Percentiles rank a stretch among this genome's conserved stretches.
These are phyloP conservation scores for Torymus tubicola DNA, from an alignment of 2,888 invertebrate species.

Conservation along the genomic window DNA sequence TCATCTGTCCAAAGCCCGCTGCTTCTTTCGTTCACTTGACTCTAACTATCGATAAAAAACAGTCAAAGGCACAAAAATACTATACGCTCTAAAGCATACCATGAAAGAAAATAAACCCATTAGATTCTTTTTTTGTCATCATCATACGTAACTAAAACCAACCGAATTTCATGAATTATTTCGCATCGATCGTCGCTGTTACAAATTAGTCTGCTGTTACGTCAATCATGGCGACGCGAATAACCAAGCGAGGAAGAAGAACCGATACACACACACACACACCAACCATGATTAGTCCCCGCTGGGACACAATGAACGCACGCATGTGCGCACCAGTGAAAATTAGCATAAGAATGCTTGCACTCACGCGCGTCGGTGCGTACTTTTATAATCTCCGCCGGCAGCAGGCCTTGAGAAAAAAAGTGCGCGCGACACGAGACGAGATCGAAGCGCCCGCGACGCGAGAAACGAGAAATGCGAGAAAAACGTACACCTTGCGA, in stretches of 20 bases:
- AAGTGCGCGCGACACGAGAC: neutral
- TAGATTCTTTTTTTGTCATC: no score
- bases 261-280: neutral
- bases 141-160: no score
- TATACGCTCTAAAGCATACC: no score
- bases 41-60: no score
- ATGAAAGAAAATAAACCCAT: no score
- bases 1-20: constrained; percentile 9
- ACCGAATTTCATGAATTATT: no score
- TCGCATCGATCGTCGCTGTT: constrained; percentile 8
- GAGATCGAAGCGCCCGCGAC: constrained; percentile 22
- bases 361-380: neutral
- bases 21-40: no score
- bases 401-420: constrained; percentile 25
- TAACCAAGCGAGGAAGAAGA: neutral
- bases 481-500: constrained; percentile 26
- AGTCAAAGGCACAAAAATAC: no score
- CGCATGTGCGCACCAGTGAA: constrained; percentile 14
- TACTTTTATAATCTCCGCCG: neutral
- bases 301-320: constrained; percentile 60
- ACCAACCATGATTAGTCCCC: constrained; percentile 47
- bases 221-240: constrained; percentile 22
- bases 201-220: constrained; percentile 24
- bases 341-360: constrained; percentile 72
- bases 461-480: constrained; percentile 7